Base-by-base conservation (phyloP, 2,888 invertebrate species). In the Gisinianus flammeolus region DNA sequence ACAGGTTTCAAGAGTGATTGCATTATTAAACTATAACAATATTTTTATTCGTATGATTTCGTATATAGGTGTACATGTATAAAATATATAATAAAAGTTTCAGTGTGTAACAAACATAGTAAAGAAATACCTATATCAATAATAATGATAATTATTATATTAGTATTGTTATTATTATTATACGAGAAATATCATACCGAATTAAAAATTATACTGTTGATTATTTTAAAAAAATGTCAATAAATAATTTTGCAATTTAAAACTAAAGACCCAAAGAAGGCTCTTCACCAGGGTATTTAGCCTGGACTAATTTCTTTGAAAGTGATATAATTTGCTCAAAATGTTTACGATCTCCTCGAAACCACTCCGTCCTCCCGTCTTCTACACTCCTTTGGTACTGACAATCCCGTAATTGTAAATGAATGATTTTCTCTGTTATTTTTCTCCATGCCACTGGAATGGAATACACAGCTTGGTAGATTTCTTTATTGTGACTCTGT, bases 281-380 rank as follows among this genome's bases (percentile, higher is more conserved):
- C 26, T 67, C 24, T 58, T 73, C n/a, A 74, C 77, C 71, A 70
- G 74, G 30, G 56, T 76, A 44, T 77, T 74, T n/a, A 74, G 74
- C 10, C 8, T 69, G n/a, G 4, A 71, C 71, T 4, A 71, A 16
- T 24, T 52, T 56, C n/a, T 71, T 71, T 2, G 71, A 12, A 44
- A 76, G 35, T 26, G 35, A 71, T 54, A 80, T 76, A 0, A 72
- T 56, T 52, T 71, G 67, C 1, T 28, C 56, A 33, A 80, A 76
- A 8, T 68, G 1, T 19, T 72, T 70, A 22, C 24, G 30, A 0
- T 66, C 16, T 64, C 80, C 80, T 16, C 16, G 24, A 67, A 79
- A 80, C 80, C 80, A 80, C 52, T 80, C 80, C 0, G 80, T 79
- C 19, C 62, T 54, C 6, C 80, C 80, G 64, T 79, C 79, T 54